Evolutionary conservation across 2,888 invertebrate species (phyloP).

Genomic region (Eristalinus aeneus): DNA sequence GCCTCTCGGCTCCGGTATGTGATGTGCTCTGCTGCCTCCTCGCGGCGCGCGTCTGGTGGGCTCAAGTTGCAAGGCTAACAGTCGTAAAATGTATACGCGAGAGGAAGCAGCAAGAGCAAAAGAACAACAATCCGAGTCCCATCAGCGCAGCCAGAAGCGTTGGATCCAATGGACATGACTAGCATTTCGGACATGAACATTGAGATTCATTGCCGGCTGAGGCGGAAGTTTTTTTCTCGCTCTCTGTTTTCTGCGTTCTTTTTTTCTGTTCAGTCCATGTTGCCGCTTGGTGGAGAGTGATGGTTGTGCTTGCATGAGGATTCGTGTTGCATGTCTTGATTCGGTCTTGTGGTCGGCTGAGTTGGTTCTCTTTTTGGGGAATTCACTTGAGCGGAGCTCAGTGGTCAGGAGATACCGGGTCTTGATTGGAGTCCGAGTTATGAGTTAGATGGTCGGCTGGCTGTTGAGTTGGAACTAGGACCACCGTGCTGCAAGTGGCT

Average conservation of each 20-base stretch:
- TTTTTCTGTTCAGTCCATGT: background rate
- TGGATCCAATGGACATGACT: constrained; percentile 67
- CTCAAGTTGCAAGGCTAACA: constrained; percentile 67
- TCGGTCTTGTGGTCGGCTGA: background rate
- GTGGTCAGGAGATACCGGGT: background rate
- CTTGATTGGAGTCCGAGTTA: background rate
- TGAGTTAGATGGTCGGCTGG: background rate
- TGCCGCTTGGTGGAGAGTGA: constrained; percentile 18
- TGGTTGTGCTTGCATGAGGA: constrained; percentile 44
- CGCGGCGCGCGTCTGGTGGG: constrained; percentile 32
- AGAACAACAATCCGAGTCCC: constrained; percentile 28
- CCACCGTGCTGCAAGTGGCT: background rate
- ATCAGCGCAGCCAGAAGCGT: constrained; percentile 69
- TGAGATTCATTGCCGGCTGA: constrained; percentile 63
- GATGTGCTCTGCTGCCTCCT: background rate
- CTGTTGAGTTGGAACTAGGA: background rate
- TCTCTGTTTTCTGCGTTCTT: background rate
- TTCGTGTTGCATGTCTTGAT: constrained; percentile 56
- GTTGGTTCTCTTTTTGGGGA: background rate
- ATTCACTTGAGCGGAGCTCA: background rate
- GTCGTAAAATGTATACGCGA: constrained; percentile 56
- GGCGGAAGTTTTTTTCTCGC: constrained; percentile 30
- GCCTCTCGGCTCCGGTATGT: constrained; percentile 4
- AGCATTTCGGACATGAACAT: constrained; percentile 69
- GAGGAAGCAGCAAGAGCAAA: constrained; percentile 11